Conservation (phyloP, 2,888 invertebrate genomes). For the Orthosia gracilis region DNA sequence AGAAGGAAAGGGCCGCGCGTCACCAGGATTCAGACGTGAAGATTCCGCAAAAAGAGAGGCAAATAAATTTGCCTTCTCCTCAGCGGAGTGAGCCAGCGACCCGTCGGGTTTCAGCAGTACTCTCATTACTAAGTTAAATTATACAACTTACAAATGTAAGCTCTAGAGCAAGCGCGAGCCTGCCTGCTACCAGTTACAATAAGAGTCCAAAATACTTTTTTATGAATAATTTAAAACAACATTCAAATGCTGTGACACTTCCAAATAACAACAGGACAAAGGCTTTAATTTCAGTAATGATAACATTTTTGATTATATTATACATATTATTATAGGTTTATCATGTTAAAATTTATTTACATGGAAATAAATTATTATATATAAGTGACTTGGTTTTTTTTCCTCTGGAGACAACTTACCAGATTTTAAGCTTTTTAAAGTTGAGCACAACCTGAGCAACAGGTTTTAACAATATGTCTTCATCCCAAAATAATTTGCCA, state of each 20-base stretch:
- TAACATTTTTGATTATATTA: constrained; percentile 27
- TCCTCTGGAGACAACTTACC: constrained; percentile 62
- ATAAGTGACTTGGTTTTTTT: constrained; percentile 46
- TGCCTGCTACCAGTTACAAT: constrained; percentile 4
- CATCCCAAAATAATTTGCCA: constrained; percentile 95
- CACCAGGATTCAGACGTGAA: too few species aligned
- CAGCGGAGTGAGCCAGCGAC: too few species aligned
- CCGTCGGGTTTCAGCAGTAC: too few species aligned
- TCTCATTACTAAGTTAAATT: not conserved
- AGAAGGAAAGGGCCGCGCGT: too few species aligned
- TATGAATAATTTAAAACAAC: not conserved
- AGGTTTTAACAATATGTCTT: constrained; percentile 78
- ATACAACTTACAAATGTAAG: not conserved
- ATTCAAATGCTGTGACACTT: constrained; percentile 36
- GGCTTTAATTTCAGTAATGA: constrained; percentile 35
- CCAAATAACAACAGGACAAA: constrained; percentile 37
- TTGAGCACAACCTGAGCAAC: constrained; percentile 74
- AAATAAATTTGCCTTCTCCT: too few species aligned
- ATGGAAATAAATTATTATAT: constrained; percentile 62
- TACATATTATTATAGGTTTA: constrained; percentile 10
- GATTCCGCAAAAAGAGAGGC: too few species aligned
- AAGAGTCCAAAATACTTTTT: constrained; percentile 14
- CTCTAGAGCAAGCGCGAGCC: not conserved
- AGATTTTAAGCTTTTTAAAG: constrained; percentile 70
- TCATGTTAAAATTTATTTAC: constrained; percentile 42